phyloP scores from a whole-genome alignment of 2,888 invertebrate genomes.

The Tinea trinotella region DNA sequence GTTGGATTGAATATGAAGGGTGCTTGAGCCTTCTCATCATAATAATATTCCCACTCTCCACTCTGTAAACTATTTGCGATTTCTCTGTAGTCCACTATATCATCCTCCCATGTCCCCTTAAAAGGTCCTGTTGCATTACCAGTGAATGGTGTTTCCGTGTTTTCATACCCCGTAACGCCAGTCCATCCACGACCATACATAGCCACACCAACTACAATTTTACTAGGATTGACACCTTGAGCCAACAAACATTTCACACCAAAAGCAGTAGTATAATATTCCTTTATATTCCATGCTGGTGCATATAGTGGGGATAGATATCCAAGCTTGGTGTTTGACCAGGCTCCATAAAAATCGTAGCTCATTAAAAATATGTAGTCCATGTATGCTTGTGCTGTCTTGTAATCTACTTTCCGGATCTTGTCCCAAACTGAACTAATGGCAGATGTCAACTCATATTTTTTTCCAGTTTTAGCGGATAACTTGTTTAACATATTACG shows the following conservation, averaged over 20 bases:
- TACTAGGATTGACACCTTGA: constrained; percentile 59
- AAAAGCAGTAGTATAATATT: constrained; percentile 64
- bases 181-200: constrained; percentile 68
- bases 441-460: constrained; percentile 63
- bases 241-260: constrained; percentile 58
- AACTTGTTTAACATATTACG: constrained; percentile 59
- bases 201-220: constrained; percentile 60
- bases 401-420: constrained; percentile 63
- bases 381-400: constrained; percentile 60
- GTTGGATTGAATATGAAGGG: constrained; percentile 58
- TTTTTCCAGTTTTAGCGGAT: constrained; percentile 51
- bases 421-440: constrained; percentile 68
- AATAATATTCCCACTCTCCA: constrained; percentile 60
- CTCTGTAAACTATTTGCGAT: constrained; percentile 54
- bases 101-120: constrained; percentile 65
- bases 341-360: constrained; percentile 65
- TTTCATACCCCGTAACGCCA: constrained; percentile 49
- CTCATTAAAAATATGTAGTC: constrained; percentile 67
- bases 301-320: constrained; percentile 59
- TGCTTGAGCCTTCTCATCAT: constrained; percentile 58
- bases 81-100: constrained; percentile 62
- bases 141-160: constrained; percentile 49
- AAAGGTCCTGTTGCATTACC: constrained; percentile 58
- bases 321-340: constrained; percentile 62
- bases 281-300: constrained; percentile 55